A percentile compares a stretch with the other conserved stretches of the same genome.
Evolutionary conservation across 2,797 vertebrate genomes (phyloP).

Genomic region (Ciconia nigra): DNA sequence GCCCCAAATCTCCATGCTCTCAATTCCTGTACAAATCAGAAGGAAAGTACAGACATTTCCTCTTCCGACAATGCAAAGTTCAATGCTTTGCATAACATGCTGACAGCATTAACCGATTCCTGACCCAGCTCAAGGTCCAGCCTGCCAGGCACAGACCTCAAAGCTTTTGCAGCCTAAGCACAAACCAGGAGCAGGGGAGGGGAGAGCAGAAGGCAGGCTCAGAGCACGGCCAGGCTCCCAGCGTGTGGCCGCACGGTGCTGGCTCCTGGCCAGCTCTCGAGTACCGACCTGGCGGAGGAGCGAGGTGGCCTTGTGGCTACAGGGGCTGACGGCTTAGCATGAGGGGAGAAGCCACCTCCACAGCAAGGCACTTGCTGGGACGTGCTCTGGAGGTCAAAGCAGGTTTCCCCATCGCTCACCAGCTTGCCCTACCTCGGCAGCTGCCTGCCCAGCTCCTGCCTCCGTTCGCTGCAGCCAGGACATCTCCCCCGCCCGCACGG

Average conservation of each 20-base stretch:
- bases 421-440: background rate
- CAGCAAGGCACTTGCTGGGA: background rate
- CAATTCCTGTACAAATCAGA: background rate
- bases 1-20: background rate
- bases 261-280: background rate
- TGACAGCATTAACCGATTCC: background rate
- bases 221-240: accelerated
- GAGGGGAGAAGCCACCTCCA: background rate
- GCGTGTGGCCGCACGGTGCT: accelerated
- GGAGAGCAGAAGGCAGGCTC: background rate
- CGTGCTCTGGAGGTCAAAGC: background rate
- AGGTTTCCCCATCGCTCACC: background rate
- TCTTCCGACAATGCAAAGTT: background rate
- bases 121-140: background rate
- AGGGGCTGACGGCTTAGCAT: accelerated
- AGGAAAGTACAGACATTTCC: background rate
- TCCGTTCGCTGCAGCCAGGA: background rate
- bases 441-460: background rate
- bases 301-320: accelerated
- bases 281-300: accelerated
- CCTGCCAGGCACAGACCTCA: background rate
- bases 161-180: background rate
- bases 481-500: background rate
- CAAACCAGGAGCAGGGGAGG: background rate
- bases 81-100: background rate